Conservation (phyloP, 2,113 vertebrate species). For the Grammomys dolichurus region DNA sequence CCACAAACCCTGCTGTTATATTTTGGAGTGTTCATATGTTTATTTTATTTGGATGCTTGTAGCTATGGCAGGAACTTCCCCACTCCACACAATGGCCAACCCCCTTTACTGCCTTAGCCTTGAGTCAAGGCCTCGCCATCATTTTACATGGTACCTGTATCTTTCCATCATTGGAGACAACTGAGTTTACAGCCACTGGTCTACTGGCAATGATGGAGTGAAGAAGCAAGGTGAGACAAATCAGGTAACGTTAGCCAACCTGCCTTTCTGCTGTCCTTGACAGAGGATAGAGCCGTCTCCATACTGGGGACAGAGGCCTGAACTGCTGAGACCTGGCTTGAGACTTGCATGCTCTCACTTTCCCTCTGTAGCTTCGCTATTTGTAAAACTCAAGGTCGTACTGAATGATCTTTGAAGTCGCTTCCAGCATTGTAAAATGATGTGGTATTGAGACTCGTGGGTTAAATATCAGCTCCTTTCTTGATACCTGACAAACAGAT, state of each 20-base stretch:
- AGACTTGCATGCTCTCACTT: background rate
- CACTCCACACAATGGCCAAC: fast-evolving
- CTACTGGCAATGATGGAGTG: background rate
- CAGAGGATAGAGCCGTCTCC: background rate
- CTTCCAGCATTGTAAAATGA: background rate
- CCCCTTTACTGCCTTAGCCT: background rate
- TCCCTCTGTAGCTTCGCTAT: background rate
- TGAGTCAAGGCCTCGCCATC: background rate
- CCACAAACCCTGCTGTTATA: background rate
- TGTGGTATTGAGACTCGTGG: background rate
- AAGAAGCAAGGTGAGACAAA: background rate
- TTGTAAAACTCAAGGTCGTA: background rate
- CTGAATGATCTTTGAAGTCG: background rate
- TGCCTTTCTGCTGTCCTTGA: background rate
- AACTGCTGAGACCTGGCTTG: background rate
- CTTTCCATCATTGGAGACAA: background rate
- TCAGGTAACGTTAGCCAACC: background rate
- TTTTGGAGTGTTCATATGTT: background rate
- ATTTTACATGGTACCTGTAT: background rate
- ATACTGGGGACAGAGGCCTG: background rate
- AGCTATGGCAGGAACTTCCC: background rate
- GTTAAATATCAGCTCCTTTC: background rate
- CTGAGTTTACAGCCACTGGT: background rate
- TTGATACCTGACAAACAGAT: fast-evolving
- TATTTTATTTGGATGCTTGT: background rate